Conservation (phyloP, 2,888 invertebrate species). For the Cheilosia urbana region DNA sequence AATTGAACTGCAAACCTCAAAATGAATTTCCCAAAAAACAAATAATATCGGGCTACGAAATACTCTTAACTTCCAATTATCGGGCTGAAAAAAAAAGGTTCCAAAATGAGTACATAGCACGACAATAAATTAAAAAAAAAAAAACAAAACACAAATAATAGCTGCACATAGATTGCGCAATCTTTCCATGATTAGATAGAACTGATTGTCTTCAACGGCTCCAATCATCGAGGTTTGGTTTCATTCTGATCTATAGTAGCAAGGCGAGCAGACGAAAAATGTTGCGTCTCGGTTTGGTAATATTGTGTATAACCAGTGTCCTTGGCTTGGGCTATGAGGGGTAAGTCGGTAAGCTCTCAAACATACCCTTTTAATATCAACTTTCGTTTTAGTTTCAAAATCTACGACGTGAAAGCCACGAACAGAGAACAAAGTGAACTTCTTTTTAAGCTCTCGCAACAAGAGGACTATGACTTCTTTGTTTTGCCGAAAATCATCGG, state of each 20-base stretch:
- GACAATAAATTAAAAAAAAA: no score
- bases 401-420: conserved; percentile 78
- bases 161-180: conserved; percentile 12
- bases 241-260: conserved; percentile 20
- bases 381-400: conserved; percentile 77
- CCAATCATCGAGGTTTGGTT: background rate
- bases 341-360: conserved; percentile 51
- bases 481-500: conserved; percentile 75
- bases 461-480: conserved; percentile 79
- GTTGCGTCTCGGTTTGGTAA: conserved; percentile 28
- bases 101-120: background rate
- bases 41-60: no score
- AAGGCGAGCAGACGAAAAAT: conserved; percentile 12
- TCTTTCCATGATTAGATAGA: background rate
- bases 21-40: no score
- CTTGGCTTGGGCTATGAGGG: conserved; percentile 74
- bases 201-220: background rate
- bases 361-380: background rate
- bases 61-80: background rate
- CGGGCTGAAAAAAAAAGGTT: background rate
- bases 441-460: conserved; percentile 76
- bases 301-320: conserved; percentile 47
- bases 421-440: conserved; percentile 74
- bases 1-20: no score
- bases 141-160: background rate